Base-by-base conservation (phyloP, 2,797 vertebrate species). In the Parauchenoglanis ngamensis region DNA sequence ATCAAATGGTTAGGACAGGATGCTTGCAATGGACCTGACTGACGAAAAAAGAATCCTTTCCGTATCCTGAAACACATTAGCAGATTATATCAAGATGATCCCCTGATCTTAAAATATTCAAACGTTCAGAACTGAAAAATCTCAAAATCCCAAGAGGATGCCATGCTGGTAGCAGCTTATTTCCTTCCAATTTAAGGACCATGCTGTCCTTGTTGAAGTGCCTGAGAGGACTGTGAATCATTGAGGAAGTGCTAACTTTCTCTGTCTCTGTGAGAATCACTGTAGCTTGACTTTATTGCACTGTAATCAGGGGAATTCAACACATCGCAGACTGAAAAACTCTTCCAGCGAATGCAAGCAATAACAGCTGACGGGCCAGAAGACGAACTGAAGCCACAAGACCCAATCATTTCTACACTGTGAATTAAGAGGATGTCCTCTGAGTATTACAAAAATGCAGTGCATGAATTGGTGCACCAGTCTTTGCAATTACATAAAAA, bases 141-240 rank as follows among this genome's bases (percentile, higher is more conserved):
- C 35, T 63, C 46, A 6, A 17, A 65, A 52, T 13, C 28, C 28
- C 28, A 59, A 87, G 31, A 54, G 8, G 80, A 76, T 19, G 54
- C 15, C 25, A 7, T 70, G 13, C 87, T 57, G 49, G 15, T 84
- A n/a, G 76, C 63, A 17, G 3, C 7, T 19, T 75, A 56, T 31
- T 88, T 87, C 44, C 13, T 56, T 80, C 56, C 28, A 31, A 75
- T 17, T 35, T n/a, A 56, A 87, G 80, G 76, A 86, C 40, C 10
- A 15, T 10, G 28, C 44, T 17, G 40, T 87, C 87, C 87, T 89
- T 87, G 82, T 65, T 54, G 52, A 89, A 90, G 89, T 86, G 86
- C 87, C 86, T 88, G 49, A 35, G 72, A 86, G 59, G 75, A 79
- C 76, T 83, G 72, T 65, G 83, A 75, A 65, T 89, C 68, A 73